phyloP scores from a whole-genome alignment of 2,113 vertebrate species.

The Chaetura pelagica region DNA sequence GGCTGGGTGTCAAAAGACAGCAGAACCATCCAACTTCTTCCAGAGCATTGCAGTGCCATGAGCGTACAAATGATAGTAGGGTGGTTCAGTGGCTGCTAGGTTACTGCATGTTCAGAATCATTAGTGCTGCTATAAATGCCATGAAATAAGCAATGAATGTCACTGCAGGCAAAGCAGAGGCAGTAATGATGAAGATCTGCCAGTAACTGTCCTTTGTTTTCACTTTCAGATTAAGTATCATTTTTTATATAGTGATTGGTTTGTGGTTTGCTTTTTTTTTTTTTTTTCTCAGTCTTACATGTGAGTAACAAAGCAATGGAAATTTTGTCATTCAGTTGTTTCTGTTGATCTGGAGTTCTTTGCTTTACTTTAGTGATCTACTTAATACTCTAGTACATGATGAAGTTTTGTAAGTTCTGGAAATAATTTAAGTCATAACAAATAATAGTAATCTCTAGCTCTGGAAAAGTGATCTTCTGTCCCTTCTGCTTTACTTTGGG shows the following conservation, averaged over 20 bases:
- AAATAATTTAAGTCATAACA: background rate
- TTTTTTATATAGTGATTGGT: background rate
- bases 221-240: background rate
- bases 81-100: background rate
- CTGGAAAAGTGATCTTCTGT: background rate
- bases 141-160: background rate
- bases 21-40: background rate
- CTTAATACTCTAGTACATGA: background rate
- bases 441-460: background rate
- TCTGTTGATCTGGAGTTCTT: background rate
- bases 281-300: background rate
- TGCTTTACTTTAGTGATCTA: background rate
- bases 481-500: background rate
- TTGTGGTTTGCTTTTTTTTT: background rate
- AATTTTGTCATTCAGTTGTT: background rate
- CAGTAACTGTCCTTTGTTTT: background rate
- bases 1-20: background rate
- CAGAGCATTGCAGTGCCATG: accelerated
- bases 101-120: background rate
- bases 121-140: background rate
- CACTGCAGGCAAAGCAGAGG: background rate
- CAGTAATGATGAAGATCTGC: background rate
- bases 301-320: background rate
- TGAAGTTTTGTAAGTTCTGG: background rate
- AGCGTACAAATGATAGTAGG: background rate